phyloP scores from a whole-genome alignment of 2,888 invertebrate species.

The Rosalia funebris region DNA sequence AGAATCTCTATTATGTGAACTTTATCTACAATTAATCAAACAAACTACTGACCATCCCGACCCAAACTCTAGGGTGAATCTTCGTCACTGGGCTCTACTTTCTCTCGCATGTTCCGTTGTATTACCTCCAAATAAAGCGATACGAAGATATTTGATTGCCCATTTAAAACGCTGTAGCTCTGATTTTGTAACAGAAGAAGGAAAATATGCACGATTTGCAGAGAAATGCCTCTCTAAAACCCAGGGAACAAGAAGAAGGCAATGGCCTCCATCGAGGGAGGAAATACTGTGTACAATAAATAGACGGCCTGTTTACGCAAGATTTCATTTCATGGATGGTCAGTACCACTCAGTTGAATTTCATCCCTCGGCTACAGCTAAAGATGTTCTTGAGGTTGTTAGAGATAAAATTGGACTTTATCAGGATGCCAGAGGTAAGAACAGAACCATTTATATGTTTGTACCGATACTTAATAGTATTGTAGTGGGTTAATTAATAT shows the following conservation, averaged over 20 bases:
- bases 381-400: constrained; percentile 87
- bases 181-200: constrained; percentile 90
- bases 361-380: constrained; percentile 91
- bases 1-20: constrained; percentile 86
- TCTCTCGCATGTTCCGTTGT: constrained; percentile 84
- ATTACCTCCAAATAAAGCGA: constrained; percentile 85
- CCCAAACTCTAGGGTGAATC: constrained; percentile 85
- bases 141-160: constrained; percentile 86
- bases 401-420: constrained; percentile 89
- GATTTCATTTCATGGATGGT: constrained; percentile 92
- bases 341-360: constrained; percentile 96
- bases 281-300: constrained; percentile 94
- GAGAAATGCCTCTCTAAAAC: constrained; percentile 84
- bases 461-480: too few species aligned
- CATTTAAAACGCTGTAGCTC: constrained; percentile 90
- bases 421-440: constrained; percentile 71
- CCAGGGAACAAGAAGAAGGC: constrained; percentile 80
- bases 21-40: constrained; percentile 92
- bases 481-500: too few species aligned
- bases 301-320: constrained; percentile 87
- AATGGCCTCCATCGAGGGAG: constrained; percentile 91
- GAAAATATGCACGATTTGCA: constrained; percentile 89
- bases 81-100: constrained; percentile 92
- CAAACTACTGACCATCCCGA: constrained; percentile 92
- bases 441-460: too few species aligned